Conservation (phyloP, 1,140 invertebrate species). For the Cydia amplana region DNA sequence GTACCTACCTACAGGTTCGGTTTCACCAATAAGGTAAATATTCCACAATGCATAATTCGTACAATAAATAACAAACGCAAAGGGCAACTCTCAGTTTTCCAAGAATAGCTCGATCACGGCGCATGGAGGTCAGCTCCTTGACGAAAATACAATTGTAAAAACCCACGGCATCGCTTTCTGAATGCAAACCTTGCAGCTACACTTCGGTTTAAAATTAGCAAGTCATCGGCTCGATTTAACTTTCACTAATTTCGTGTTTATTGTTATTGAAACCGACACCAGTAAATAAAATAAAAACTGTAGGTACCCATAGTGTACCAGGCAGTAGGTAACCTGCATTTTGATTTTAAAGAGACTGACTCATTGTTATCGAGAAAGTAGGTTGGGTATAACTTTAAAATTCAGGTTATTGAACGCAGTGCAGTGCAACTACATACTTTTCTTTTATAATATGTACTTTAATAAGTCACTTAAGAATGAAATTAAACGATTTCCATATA, state of each 20-base stretch:
- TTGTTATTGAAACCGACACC: not conserved
- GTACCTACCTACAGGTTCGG: no score
- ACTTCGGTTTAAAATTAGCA: constrained; percentile 1
- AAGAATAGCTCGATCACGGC: not conserved
- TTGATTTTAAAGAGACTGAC: not conserved
- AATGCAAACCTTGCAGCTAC: constrained; percentile 5
- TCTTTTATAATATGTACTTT: no score
- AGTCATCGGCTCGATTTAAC: not conserved
- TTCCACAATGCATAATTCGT: not conserved
- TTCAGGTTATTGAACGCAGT: no score
- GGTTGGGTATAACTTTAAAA: no score
- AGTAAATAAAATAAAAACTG: not conserved
- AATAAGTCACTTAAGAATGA: no score
- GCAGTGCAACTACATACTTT: no score
- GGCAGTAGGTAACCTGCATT: not conserved
- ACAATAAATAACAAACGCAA: not conserved
- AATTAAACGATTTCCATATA: no score
- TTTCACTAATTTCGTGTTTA: not conserved
- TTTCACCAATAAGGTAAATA: not conserved
- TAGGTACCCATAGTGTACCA: not conserved
- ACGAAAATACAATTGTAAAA: constrained; percentile 19
- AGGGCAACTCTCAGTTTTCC: not conserved
- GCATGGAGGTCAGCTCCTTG: constrained; percentile 9
- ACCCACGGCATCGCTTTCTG: not conserved
- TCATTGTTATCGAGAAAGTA: no score